Conservation (phyloP, 2,797 vertebrate species). For the Mergus octosetaceus region DNA sequence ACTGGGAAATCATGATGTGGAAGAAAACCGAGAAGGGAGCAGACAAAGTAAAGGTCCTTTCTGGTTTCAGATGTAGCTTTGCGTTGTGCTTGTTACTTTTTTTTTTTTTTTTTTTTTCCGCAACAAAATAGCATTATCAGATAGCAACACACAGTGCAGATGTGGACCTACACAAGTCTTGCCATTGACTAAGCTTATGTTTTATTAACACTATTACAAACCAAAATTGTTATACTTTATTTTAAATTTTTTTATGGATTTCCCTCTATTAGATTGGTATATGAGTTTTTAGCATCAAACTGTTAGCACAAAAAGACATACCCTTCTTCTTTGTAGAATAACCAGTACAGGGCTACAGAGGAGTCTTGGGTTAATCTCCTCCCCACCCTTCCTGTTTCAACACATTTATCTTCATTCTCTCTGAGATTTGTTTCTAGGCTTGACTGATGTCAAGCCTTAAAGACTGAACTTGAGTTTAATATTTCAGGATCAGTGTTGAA, state of each 20-base stretch:
- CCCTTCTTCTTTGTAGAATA: neutral
- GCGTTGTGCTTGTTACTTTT: neutral
- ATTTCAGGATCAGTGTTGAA: neutral
- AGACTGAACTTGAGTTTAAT: neutral
- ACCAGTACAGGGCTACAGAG: neutral
- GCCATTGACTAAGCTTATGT: neutral
- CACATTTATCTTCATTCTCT: neutral
- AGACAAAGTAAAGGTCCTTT: neutral
- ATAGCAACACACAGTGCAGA: neutral
- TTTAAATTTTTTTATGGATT: neutral
- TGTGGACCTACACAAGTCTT: neutral
- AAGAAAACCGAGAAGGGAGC: neutral
- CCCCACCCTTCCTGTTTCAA: neutral
- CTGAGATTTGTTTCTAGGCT: neutral
- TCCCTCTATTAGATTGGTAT: neutral
- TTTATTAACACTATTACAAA: neutral
- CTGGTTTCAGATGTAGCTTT: neutral
- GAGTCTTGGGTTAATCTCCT: neutral
- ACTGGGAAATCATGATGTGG: neutral
- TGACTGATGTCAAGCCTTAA: neutral
- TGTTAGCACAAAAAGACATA: neutral
- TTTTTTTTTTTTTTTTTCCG: neutral
- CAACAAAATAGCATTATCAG: neutral
- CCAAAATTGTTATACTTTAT: neutral
- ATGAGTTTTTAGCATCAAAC: neutral